A percentile compares a stretch with the other conserved stretches of the same genome.
Conservation (phyloP, 2,888 invertebrate species). For the Plagodis dolabraria region DNA sequence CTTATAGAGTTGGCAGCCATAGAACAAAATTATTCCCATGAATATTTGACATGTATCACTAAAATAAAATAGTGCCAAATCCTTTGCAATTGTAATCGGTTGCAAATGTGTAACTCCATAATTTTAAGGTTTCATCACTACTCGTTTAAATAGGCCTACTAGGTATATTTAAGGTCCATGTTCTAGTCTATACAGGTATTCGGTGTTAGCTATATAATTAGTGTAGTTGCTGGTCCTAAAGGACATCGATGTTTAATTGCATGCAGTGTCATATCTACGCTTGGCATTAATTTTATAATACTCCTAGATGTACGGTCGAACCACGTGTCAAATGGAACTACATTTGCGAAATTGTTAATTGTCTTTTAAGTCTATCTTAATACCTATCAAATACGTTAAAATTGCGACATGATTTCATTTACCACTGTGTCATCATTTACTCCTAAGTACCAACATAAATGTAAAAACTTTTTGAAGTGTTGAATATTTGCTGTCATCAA, state of each 20-base stretch:
- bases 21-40: slow-evolving; percentile 7
- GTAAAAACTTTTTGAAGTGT: no score
- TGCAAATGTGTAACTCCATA: slow-evolving; percentile 25
- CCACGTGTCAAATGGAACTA: slow-evolving; percentile 8
- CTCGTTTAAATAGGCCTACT: slow-evolving; percentile 68
- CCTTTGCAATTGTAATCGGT: slow-evolving; percentile 18
- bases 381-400: not conserved
- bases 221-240: slow-evolving; percentile 61
- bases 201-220: slow-evolving; percentile 69
- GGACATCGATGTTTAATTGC: slow-evolving; percentile 51
- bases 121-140: slow-evolving; percentile 32
- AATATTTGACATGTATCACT: slow-evolving; percentile 12
- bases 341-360: not conserved
- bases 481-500: slow-evolving; percentile 41
- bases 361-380: no score
- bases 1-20: slow-evolving; percentile 6
- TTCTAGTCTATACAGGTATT: slow-evolving; percentile 68
- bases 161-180: slow-evolving; percentile 62
- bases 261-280: slow-evolving; percentile 52
- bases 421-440: no score
- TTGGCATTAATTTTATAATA: slow-evolving; percentile 15
- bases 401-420: not conserved
- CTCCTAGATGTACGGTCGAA: not conserved
- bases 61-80: slow-evolving; percentile 29
- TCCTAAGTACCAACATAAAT: no score